Evolutionary conservation across 2,797 vertebrate species (phyloP).

Genomic region (Psittacula derbiana): DNA sequence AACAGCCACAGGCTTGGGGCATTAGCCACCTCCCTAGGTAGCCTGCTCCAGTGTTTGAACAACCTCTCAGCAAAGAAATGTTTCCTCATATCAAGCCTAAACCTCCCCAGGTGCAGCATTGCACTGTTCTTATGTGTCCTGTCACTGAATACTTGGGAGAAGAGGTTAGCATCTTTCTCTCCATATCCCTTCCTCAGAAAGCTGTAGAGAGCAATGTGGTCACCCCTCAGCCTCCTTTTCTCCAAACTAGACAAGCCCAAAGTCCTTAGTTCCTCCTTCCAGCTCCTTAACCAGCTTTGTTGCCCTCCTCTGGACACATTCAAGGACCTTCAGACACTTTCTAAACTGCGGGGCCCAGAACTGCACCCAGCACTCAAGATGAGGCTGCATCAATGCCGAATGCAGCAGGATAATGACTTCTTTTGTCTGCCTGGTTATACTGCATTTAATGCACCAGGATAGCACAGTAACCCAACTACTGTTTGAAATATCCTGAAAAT

Average conservation of each 20-base stretch:
- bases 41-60: background rate
- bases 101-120: background rate
- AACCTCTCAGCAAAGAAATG: background rate
- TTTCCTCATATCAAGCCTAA: background rate
- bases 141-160: background rate
- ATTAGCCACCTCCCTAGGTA: background rate
- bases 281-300: background rate
- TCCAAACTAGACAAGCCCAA: background rate
- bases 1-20: background rate
- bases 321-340: background rate
- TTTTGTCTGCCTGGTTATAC: background rate
- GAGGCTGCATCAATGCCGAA: background rate
- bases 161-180: background rate
- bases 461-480: background rate
- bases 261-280: background rate
- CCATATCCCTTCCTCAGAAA: background rate
- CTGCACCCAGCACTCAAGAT: background rate
- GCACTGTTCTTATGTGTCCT: background rate
- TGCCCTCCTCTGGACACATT: background rate
- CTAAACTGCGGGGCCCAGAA: too few relatives aligned
- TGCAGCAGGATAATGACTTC: fast-evolving
- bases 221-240: background rate
- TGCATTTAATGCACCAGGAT: background rate
- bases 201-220: background rate
- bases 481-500: background rate